phyloP scores from a whole-genome alignment of 1,140 invertebrate genomes.

The Zaprionus tsacasi region DNA sequence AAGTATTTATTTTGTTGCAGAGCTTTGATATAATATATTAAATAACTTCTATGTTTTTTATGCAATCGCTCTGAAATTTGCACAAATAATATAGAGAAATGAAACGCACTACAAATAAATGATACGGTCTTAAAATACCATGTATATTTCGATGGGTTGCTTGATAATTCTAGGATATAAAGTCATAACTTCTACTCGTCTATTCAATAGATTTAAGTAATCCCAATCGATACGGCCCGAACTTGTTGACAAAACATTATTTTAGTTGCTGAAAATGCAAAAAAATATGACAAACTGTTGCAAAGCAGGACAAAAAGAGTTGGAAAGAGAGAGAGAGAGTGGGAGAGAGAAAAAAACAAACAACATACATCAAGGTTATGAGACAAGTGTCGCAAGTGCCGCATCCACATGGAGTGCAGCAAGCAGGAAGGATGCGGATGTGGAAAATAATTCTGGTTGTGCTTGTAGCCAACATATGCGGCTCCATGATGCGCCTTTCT shows the following conservation, averaged over 20 bases:
- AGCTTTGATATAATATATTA: no score
- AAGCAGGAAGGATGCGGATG: constrained; percentile 1
- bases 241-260: constrained; percentile 39
- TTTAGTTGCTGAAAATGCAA: constrained; percentile 17
- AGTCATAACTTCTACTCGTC: neutral
- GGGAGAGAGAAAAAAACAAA: constrained; percentile 6
- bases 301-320: neutral
- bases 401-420: constrained; percentile 5
- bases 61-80: no score
- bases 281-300: constrained; percentile 44
- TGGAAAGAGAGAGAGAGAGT: neutral
- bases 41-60: no score
- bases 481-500: constrained; percentile 24
- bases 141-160: no score
- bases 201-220: constrained; percentile 19
- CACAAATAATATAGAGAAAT: no score
- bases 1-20: no score
- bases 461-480: constrained; percentile 30
- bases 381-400: constrained; percentile 22
- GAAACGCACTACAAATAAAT: no score
- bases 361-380: constrained; percentile 32
- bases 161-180: neutral
- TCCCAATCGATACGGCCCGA: constrained; percentile 5
- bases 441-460: constrained; percentile 16
- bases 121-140: no score